Percentiles rank a stretch among this genome's conserved stretches.
Conservation (phyloP, 2,797 vertebrate genomes). For the Enteromius fasciolatus region DNA sequence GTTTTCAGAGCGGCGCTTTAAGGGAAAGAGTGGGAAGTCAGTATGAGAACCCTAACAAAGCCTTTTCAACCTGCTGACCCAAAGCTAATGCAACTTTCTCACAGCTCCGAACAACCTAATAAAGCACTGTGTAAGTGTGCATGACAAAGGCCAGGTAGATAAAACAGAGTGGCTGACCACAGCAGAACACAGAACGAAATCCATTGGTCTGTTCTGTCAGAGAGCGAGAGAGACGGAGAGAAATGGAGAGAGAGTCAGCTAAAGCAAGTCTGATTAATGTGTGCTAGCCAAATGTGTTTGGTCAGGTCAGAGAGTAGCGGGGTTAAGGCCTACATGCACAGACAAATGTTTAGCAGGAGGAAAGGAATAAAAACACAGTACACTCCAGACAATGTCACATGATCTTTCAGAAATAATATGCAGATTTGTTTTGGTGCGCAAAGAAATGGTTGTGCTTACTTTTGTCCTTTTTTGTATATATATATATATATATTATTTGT, state of each 20-base stretch:
- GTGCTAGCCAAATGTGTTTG: slow-evolving; percentile 37
- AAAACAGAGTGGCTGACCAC: slow-evolving; percentile 42
- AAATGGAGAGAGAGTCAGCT: slow-evolving; percentile 32
- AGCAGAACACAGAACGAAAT: slow-evolving; percentile 48
- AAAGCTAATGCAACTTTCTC: slow-evolving; percentile 31
- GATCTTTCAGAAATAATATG: too few relatives aligned
- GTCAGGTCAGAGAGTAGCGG: slow-evolving; percentile 24
- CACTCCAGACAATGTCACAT: too few relatives aligned
- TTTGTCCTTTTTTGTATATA: too few relatives aligned
- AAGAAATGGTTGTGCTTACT: too few relatives aligned
- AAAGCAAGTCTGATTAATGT: slow-evolving; percentile 48
- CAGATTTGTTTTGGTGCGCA: too few relatives aligned
- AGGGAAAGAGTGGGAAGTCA: slow-evolving; percentile 29
- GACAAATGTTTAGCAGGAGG: neutral
- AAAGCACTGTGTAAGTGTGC: slow-evolving; percentile 28
- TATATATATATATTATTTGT: too few relatives aligned
- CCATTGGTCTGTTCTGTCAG: slow-evolving; percentile 43
- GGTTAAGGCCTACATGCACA: slow-evolving; percentile 26
- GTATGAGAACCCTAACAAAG: slow-evolving; percentile 29
- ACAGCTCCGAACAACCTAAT: slow-evolving; percentile 26
- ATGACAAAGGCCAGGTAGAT: slow-evolving; percentile 40
- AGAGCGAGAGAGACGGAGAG: slow-evolving; percentile 38
- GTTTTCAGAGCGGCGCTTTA: slow-evolving; percentile 17
- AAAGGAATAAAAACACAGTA: slow-evolving; percentile 2
- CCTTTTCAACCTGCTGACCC: slow-evolving; percentile 37